phyloP scores from a whole-genome alignment of 2,797 vertebrate genomes.

The Numenius phaeopus region DNA sequence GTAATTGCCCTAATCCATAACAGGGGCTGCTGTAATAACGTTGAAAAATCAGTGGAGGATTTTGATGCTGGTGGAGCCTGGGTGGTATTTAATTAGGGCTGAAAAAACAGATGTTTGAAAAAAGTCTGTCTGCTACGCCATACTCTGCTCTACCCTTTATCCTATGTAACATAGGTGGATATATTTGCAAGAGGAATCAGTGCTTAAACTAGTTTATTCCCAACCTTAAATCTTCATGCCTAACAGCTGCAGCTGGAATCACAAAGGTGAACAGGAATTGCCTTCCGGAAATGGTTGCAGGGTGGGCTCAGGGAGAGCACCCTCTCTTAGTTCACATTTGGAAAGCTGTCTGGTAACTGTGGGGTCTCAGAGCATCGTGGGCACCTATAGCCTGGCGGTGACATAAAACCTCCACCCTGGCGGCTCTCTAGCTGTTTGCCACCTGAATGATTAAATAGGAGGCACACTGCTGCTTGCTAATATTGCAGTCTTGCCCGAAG shows the following conservation, averaged over 20 bases:
- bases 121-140: neutral
- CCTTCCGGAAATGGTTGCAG: neutral
- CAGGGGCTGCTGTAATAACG: neutral
- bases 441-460: neutral
- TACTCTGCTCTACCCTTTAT: neutral
- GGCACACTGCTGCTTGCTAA: too few species aligned
- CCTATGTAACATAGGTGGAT: accelerated
- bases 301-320: neutral
- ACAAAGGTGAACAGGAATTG: accelerated
- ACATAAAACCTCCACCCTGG: too few species aligned
- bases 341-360: accelerated
- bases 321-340: accelerated
- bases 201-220: neutral
- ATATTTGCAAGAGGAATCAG: accelerated
- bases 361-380: accelerated
- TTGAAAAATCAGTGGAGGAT: neutral
- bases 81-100: neutral
- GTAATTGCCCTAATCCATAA: neutral
- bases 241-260: neutral
- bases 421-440: neutral
- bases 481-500: accelerated
- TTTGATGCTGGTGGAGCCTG: neutral
- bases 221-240: accelerated
- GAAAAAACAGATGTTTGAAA: neutral
- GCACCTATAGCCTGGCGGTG: neutral